These are phyloP conservation scores for Anthonomus grandis DNA, from an alignment of 1,140 invertebrate species.

Conservation along the genomic window DNA sequence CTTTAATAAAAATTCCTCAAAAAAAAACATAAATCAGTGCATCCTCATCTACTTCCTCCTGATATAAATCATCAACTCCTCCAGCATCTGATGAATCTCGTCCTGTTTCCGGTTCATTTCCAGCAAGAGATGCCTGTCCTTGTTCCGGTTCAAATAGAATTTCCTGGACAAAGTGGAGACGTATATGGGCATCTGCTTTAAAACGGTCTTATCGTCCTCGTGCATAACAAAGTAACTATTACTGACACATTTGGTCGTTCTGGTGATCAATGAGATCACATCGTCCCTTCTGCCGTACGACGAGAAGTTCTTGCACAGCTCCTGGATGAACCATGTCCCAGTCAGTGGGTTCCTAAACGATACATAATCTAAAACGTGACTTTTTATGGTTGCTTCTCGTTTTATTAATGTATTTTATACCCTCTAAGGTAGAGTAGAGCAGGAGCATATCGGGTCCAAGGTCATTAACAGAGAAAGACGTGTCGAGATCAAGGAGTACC, in stretches of 20 bases:
- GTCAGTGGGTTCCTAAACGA: constrained; percentile 29
- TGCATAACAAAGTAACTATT: constrained; percentile 28
- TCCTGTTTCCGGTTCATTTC: no score
- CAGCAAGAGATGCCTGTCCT: constrained; percentile 34
- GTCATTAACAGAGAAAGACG: constrained; percentile 14
- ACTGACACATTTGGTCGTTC: constrained; percentile 40
- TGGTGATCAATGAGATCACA: constrained; percentile 34
- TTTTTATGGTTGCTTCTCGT: not conserved
- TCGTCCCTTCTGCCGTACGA: constrained; percentile 43
- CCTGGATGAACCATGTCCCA: constrained; percentile 45
- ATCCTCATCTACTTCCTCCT: no score
- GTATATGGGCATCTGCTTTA: constrained; percentile 39
- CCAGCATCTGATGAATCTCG: no score
- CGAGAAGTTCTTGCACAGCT: constrained; percentile 42
- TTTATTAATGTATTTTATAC: constrained; percentile 16
- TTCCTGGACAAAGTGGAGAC: constrained; percentile 39
- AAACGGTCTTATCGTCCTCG: not conserved
- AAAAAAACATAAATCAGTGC: no score
- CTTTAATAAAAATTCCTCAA: no score
- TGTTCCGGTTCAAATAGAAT: constrained; percentile 39
- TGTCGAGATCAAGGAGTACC: not conserved
- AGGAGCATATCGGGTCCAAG: constrained; percentile 35
- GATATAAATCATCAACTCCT: no score
- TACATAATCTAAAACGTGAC: constrained; percentile 31
- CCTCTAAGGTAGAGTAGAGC: constrained; percentile 36